Base-by-base conservation (phyloP, 2,113 vertebrate species). In the Semnopithecus entellus region DNA sequence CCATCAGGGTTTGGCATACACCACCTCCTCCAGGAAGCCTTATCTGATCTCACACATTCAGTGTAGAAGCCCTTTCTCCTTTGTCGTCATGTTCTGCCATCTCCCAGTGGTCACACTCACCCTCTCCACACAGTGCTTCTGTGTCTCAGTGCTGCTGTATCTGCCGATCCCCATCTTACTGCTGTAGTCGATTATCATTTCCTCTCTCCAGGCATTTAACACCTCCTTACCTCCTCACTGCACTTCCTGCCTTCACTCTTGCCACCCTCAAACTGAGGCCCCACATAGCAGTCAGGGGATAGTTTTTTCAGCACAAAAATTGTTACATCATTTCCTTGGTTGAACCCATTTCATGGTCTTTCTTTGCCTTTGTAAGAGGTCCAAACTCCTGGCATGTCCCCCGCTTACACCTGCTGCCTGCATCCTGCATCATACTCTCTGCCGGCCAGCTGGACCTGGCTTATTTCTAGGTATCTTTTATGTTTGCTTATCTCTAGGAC, bases 151-250 rank as follows among this genome's bases (percentile, higher is more conserved):
- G 35, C 25, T 16, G 17, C 68, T 40, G 23, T 30, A 14, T 38
- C 79, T 13, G 0, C 2, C 12, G 14, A 66, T 48, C 38, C 6
- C 57, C 45, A 3, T 9, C 30, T 66, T 23, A 17, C 68, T 40
- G 8, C 27, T 3, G 3, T 30, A 1, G 40, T 48, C 0, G 14
- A 16, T 3, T 5, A 1, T 0, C 0, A 4, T 16, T 50, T 91
- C 52, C 35, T 35, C 59, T 72, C 50, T 64, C 40, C 52, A 3
- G 25, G 35, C 23, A 5, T 7, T 12, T n/a, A 0, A 22, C 32
- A 16, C 5, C 32, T 52, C 35, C 50, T 43, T 23, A 13, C 4
- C 30, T 93, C 35, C 81, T 70, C 10, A 4, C 7, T 50, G 4
- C 2, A 23, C 40, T 23, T 57, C 50, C 81, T 59, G 2, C 30